Evolutionary conservation across 2,888 invertebrate species (phyloP), one percentile per base, ranked within the genome.

Genomic region (Lapara coniferarum): DNA sequence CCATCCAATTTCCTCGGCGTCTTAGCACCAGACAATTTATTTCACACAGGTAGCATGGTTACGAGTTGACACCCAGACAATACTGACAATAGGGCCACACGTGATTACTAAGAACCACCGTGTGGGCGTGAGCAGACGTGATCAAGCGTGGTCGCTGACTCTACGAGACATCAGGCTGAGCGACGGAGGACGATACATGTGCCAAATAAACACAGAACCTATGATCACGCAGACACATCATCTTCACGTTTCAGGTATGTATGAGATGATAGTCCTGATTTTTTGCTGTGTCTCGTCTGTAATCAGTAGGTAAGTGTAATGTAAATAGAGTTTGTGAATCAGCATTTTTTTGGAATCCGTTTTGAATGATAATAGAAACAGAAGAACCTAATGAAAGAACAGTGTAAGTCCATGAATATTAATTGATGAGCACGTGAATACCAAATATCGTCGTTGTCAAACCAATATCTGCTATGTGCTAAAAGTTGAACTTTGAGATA

Each of bases 61-160:
- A 75, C 95, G 97, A 73, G 97, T 97, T 75, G 97, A 97, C 90
- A 97, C 97, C 59, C 97, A 97, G 89, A 97, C 97, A n/a, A 97
- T 98, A 80, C 94, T 98, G 78, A 97, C 97, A 58, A 97, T 98
- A 83, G 97, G 97, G 78, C 96, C 95, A 81, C 97, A 97, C 90
- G 97, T 97, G 83, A 97, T 97, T 85, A 97, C 97, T 72, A 97
- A 97, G 92, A 97, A 97, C 93, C 97, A 97, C 87, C 95, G 97
- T 74, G 97, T 97, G 80, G 96, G 95, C 46, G 96, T 97, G 78
- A 95, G 96, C 71, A 95, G 95, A 82, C 95, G 96, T 70, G 97
- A 97, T 87, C 95, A 96, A 85, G 95, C 96, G 55, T 97, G 97
- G 97, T 95, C 96, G 78, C 94, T 98, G 74, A 96, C 96, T 81